phyloP scores from a whole-genome alignment of 2,113 vertebrate species.

The Anguilla japonica region DNA sequence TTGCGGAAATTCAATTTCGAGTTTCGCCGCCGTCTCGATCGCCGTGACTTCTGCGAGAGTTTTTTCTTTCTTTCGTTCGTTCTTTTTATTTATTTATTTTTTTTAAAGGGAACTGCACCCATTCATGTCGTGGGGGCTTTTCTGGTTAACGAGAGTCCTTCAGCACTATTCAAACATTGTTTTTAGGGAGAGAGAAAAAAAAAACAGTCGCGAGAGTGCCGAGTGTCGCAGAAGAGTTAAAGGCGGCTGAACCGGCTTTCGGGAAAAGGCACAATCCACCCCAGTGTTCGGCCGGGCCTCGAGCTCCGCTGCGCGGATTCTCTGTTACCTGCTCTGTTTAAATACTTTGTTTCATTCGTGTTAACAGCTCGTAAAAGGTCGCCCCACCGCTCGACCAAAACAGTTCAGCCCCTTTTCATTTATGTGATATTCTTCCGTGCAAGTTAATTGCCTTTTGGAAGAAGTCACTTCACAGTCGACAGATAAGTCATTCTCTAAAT shows the following conservation, averaged over 20 bases:
- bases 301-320: slow-evolving; percentile 54
- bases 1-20: slow-evolving; percentile 62
- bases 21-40: slow-evolving; percentile 39
- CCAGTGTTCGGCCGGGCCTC: neutral
- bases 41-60: slow-evolving; percentile 9
- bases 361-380: slow-evolving; percentile 64
- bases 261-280: slow-evolving; percentile 4
- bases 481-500: neutral
- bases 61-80: slow-evolving; percentile 18
- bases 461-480: neutral
- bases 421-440: slow-evolving; percentile 13
- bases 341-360: slow-evolving; percentile 58
- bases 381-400: slow-evolving; percentile 51
- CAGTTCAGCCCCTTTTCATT: slow-evolving; percentile 36
- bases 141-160: slow-evolving; percentile 32
- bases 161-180: slow-evolving; percentile 30
- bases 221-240: slow-evolving; percentile 50
- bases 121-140: slow-evolving; percentile 37
- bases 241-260: slow-evolving; percentile 50
- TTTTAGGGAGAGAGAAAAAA: too few relatives aligned
- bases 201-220: slow-evolving; percentile 34
- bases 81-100: neutral
- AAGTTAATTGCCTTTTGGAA: slow-evolving; percentile 25
- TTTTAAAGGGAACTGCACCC: neutral
- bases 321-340: slow-evolving; percentile 55